Conservation (phyloP, 2,888 invertebrate genomes). For the Mesochorus sp. region DNA sequence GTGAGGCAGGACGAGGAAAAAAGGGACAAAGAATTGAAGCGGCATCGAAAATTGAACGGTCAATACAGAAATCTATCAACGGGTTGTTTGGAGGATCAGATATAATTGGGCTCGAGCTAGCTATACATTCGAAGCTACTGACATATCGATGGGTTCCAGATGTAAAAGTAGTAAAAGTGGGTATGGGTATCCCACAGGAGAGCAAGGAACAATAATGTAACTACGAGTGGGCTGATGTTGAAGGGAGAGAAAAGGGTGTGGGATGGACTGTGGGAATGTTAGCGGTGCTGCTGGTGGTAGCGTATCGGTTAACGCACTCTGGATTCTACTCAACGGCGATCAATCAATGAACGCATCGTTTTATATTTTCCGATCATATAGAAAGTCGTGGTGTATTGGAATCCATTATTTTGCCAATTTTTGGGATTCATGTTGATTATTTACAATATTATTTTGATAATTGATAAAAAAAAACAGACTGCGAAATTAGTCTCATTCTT, state of each 20-base stretch:
- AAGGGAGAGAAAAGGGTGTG: neutral
- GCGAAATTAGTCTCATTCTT: conserved; percentile 17
- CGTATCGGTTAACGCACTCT: conserved; percentile 54
- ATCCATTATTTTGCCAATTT: too few species aligned
- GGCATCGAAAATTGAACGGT: conserved; percentile 57
- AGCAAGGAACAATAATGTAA: conserved; percentile 53
- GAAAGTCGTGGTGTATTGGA: too few species aligned
- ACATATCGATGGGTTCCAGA: conserved; percentile 30
- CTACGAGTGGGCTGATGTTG: conserved; percentile 30
- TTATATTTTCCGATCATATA: conserved; percentile 21
- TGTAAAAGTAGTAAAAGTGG: conserved; percentile 47
- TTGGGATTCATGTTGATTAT: too few species aligned
- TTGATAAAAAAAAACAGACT: conserved; percentile 32
- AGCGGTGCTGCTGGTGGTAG: conserved; percentile 16
- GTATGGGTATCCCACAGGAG: conserved; percentile 43
- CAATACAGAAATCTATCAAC: conserved; percentile 58
- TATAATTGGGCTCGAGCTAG: conserved; percentile 33
- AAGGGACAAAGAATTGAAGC: conserved; percentile 18
- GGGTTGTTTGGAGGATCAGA: conserved; percentile 50
- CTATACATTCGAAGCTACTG: conserved; percentile 11
- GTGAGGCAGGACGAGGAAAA: neutral
- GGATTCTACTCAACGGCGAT: conserved; percentile 47
- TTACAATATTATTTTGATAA: too few species aligned
- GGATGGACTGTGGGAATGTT: conserved; percentile 26
- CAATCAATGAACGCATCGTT: conserved; percentile 53